Base-by-base conservation (phyloP, 2,888 invertebrate genomes). In the Seladonia tumulorum region DNA sequence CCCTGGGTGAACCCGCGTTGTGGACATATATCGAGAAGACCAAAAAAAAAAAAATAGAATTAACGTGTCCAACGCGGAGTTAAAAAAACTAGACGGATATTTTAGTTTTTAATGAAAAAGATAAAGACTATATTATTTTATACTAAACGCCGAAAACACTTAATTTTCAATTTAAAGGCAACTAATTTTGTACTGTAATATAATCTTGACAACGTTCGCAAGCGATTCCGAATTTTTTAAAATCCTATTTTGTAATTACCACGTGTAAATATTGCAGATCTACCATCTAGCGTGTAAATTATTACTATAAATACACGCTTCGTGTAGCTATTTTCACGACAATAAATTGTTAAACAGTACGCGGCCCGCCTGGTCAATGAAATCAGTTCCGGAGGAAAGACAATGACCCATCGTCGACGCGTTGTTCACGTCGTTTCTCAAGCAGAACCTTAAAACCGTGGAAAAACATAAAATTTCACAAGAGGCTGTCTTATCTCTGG, bases 381-480 rank as follows among this genome's bases (percentile, higher is more conserved):
- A 85, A 53, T 85, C 81, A 39, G 81, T 68, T 12, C n/a, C 63
- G 16, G 14, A 76, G n/a, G 12, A 53, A 80, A 70, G 81, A 87
- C 79, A 77, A 77, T 66, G 68, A 63, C 75, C 79, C 77, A 83
- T 87, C 81, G 79, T 63, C 16, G 22, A 35, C 35, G 45, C 70
- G 42, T 16, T 49, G 74, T 68, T 39, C 68, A 63, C 73, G 76
- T 45, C 35, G 22, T n/a, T 25, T 49, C 77, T 81, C 72, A 80
- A 47, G 57, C 29, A 47, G 74, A 63, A 70, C 81, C 49, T 39
- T 16, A 45, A 86, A 86, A 68, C 7, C 42, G 76, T 53, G 47
- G 14, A 47, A 35, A 16, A 68, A 42, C 22, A 68, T 22, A 60
- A 66, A 88, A 82, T 89, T 88, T 83, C 60, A 71, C 63, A 81